A percentile compares a stretch with the other conserved stretches of the same genome.
These are phyloP conservation scores for Pycnomerus fuliginosus DNA, from an alignment of 2,888 invertebrate genomes.

Conservation along the genomic window DNA sequence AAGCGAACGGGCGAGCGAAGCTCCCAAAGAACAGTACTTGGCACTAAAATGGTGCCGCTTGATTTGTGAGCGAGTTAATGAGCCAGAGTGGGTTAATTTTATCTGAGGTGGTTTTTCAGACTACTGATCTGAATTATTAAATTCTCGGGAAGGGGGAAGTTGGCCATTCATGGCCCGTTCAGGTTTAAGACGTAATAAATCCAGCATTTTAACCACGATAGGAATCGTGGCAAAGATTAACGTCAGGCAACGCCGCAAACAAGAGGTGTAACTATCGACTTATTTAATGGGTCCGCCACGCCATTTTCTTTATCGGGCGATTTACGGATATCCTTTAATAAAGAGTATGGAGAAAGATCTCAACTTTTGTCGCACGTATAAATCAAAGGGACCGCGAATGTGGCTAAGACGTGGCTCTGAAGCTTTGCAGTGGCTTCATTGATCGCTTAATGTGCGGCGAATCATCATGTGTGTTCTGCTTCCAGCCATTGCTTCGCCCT, in stretches of 20 bases:
- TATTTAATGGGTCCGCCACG: constrained; percentile 31
- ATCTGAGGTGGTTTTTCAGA: no score
- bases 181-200: constrained; percentile 26
- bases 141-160: no score
- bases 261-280: constrained; percentile 29
- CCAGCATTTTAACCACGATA: constrained; percentile 26
- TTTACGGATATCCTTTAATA: constrained; percentile 35
- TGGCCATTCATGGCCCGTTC: no score
- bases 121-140: no score
- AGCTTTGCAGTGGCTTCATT: constrained; percentile 30
- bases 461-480: constrained; percentile 26
- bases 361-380: constrained; percentile 34
- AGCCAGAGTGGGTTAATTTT: no score
- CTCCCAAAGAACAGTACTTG: no score
- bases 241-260: constrained; percentile 27
- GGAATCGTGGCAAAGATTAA: constrained; percentile 29
- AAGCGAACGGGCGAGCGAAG: no score
- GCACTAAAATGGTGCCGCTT: no score
- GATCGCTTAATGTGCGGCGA: constrained; percentile 30
- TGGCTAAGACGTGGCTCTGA: constrained; percentile 22
- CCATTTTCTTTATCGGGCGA: constrained; percentile 33
- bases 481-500: constrained; percentile 24
- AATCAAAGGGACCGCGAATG: constrained; percentile 32
- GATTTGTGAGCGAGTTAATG: no score
- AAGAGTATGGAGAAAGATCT: constrained; percentile 32